Evolutionary conservation across 1,140 invertebrate genomes (phyloP), one percentile per base, ranked within the genome.

Genomic region (Venustaconcha ellipsiformis): DNA sequence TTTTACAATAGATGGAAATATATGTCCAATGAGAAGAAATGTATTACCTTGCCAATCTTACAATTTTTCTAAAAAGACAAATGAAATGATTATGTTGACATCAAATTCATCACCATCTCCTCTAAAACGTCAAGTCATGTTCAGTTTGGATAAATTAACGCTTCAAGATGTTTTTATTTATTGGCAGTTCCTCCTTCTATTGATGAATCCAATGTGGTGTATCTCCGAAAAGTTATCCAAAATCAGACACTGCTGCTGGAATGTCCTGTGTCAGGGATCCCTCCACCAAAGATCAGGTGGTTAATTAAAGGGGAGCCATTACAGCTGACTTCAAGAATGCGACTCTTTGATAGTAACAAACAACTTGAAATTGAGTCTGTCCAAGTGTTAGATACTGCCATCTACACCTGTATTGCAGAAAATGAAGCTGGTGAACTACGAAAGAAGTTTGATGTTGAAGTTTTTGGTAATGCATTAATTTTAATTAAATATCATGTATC

Each of bases 381-480:
- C n/a, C 75, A 84, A 59, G 81, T 87, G 5, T 37, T 70, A 20
- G 85, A 90, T 71, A 79, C 82, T 23, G 87, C 80, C 13, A 69
- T 72, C 13, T 93, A 92, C 79, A 91, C 89, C 12, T 93, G 92
- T 83, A 72, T 88, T 66, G 92, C 92, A n/a, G 80, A 82, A 13
- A 93, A 93, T 83, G 91, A 91, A 78, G 91, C 91, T n/a, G 92
- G 92, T 8, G 83, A 86, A 73, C 80, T 90, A 48, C 82, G 86
- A 30, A 89, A 90, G 57, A 89, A 90, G 17, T 92, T 90, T 83
- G 74, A 85, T 58, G 81, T 92, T 11, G 89, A 91, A 82, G 90
- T 92, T 14, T 86, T 90, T 71, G 90, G 92, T 92, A 83, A 78
- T 88, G 84, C 23, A 17, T 66, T 56, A 48, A 48, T 48, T 48